A percentile compares a stretch with the other conserved stretches of the same genome.
Evolutionary conservation across 1,140 invertebrate species (phyloP).

Genomic region (Halyomorpha halys): DNA sequence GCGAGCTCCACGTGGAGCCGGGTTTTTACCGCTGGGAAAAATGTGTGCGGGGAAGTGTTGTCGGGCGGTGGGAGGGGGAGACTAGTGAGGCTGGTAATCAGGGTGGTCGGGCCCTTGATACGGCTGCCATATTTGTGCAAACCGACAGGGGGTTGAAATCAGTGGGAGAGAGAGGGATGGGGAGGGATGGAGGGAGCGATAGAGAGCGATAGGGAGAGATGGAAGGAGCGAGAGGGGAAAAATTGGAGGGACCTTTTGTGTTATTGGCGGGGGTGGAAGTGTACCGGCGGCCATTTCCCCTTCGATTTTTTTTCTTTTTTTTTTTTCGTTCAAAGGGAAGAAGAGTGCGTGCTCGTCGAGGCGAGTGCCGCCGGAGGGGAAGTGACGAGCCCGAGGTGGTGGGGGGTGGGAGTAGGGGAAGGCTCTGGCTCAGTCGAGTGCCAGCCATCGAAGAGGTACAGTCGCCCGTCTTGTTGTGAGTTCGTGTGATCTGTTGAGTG

Average conservation of each 20-base stretch:
- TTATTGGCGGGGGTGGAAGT: slow-evolving; percentile 23
- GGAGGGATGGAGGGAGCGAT: slow-evolving; percentile 23
- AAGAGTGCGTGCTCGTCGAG: slow-evolving; percentile 24
- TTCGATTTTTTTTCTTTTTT: slow-evolving; percentile 29
- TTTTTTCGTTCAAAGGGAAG: slow-evolving; percentile 15
- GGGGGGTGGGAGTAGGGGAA: slow-evolving; percentile 7
- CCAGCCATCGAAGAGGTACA: slow-evolving; percentile 14
- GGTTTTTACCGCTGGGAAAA: slow-evolving; percentile 26
- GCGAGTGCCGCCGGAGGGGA: slow-evolving; percentile 12
- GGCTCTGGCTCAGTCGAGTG: background rate
- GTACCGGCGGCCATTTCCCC: slow-evolving; percentile 26
- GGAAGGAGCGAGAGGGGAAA: slow-evolving; percentile 25
- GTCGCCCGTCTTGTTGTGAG: background rate
- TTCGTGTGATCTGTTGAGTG: too few species aligned
- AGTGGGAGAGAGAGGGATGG: slow-evolving; percentile 24
- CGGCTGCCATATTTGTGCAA: slow-evolving; percentile 32
- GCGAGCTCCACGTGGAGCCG: slow-evolving; percentile 31
- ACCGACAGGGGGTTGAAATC: slow-evolving; percentile 30
- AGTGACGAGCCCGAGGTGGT: slow-evolving; percentile 9
- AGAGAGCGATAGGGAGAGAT: slow-evolving; percentile 27
- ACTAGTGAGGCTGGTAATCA: slow-evolving; percentile 33
- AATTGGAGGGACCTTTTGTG: slow-evolving; percentile 18
- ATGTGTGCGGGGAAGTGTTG: slow-evolving; percentile 27
- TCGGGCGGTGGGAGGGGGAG: slow-evolving; percentile 19
- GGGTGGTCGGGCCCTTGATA: slow-evolving; percentile 29